Evolutionary conservation across 2,797 vertebrate species (phyloP).

Genomic region (Borostomias antarcticus): DNA sequence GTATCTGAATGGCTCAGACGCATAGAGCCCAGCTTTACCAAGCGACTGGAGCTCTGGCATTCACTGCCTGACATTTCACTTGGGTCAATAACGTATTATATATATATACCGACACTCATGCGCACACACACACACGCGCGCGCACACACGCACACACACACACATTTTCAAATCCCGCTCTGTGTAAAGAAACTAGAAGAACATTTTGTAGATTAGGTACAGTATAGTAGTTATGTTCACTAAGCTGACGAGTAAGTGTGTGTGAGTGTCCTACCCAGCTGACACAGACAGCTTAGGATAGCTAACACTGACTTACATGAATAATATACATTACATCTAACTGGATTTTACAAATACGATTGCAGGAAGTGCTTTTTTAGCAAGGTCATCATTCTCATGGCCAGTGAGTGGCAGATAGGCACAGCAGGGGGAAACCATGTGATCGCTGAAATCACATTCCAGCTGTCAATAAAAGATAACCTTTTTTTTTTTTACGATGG

Average conservation of each 20-base stretch:
- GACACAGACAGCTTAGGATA: slow-evolving; percentile 63
- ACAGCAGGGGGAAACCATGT: too few species aligned
- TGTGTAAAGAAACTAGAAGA: too few species aligned
- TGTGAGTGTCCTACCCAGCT: slow-evolving; percentile 45
- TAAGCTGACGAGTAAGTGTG: slow-evolving; percentile 70
- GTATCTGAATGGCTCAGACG: too few species aligned
- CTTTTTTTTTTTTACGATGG: neutral
- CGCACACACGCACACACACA: too few species aligned
- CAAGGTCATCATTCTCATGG: slow-evolving; percentile 30
- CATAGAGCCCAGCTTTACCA: too few species aligned
- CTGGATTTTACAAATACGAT: slow-evolving; percentile 71
- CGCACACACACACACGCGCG: too few species aligned
- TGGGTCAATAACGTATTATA: too few species aligned
- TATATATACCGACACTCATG: too few species aligned
- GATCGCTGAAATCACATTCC: neutral
- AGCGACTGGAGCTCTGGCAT: too few species aligned
- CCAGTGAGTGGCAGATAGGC: neutral
- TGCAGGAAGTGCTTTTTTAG: slow-evolving; percentile 58
- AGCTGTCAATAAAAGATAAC: neutral
- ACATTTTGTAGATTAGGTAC: too few species aligned
- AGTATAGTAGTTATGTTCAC: slow-evolving; percentile 8
- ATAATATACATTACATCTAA: slow-evolving; percentile 65
- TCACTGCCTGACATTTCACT: too few species aligned
- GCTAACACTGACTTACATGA: slow-evolving; percentile 64
- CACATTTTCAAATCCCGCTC: too few species aligned